Evolutionary conservation across 2,888 invertebrate genomes (phyloP).

Genomic region (Ischnus inquisitorius): DNA sequence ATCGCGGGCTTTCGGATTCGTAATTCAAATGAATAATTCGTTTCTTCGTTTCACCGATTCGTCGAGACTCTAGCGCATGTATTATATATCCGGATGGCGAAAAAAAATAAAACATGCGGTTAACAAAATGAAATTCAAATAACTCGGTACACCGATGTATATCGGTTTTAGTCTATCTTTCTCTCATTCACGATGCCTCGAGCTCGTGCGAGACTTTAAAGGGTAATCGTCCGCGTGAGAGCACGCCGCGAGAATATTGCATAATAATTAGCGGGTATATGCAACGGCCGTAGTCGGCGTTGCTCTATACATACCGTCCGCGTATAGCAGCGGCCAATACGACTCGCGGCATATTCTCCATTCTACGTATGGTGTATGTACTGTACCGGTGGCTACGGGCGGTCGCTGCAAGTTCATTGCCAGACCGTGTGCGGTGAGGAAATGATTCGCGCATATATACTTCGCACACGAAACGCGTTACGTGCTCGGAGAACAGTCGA

Average conservation of each 20-base stretch:
- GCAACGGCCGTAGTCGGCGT: constrained; percentile 71
- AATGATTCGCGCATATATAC: constrained; percentile 69
- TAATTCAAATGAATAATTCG: constrained; percentile 5
- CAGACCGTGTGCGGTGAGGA: constrained; percentile 73
- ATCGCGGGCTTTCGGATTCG: too few relatives aligned
- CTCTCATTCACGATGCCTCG: constrained; percentile 34
- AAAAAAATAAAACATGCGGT: neutral
- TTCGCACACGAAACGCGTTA: constrained; percentile 61
- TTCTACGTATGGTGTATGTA: constrained; percentile 24
- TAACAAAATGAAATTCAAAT: constrained; percentile 19
- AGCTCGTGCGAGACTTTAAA: constrained; percentile 73
- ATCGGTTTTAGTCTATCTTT: constrained; percentile 43
- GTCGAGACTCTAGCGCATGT: too few relatives aligned
- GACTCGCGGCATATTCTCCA: constrained; percentile 30
- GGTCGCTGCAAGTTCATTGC: constrained; percentile 80
- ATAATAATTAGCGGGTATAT: constrained; percentile 79
- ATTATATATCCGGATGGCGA: neutral
- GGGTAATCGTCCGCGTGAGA: constrained; percentile 77
- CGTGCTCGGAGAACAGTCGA: constrained; percentile 73
- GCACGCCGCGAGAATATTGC: constrained; percentile 76
- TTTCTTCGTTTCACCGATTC: neutral
- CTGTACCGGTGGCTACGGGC: constrained; percentile 46
- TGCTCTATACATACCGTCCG: constrained; percentile 23
- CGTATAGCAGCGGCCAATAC: constrained; percentile 36
- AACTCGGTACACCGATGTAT: constrained; percentile 10